Percentiles rank a stretch among this genome's conserved stretches.
Evolutionary conservation across 2,888 invertebrate species (phyloP).

Genomic region (Anagyrus pseudococci): DNA sequence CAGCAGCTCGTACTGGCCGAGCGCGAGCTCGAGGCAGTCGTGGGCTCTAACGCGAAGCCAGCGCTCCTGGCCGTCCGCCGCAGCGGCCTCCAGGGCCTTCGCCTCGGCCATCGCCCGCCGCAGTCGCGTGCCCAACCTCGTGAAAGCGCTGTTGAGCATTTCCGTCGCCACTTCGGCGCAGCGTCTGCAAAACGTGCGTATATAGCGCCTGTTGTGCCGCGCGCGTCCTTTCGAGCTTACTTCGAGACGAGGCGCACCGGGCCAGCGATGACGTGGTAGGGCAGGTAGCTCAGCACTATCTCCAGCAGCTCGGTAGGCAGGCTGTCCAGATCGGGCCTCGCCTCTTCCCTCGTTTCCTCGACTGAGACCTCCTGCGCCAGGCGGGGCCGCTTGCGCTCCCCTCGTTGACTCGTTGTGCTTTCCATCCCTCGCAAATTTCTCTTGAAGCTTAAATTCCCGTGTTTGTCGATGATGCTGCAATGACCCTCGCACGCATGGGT

Average conservation of each 20-base stretch:
- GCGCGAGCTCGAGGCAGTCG: conserved; percentile 50
- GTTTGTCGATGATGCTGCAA: too few species aligned
- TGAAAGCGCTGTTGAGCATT: conserved; percentile 54
- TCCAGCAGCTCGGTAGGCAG: conserved; percentile 57
- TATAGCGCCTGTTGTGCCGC: background rate
- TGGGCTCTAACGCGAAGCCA: conserved; percentile 43
- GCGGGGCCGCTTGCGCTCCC: too few species aligned
- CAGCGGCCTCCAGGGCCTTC: conserved; percentile 35
- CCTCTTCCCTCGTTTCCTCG: too few species aligned
- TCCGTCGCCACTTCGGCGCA: conserved; percentile 50
- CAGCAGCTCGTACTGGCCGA: conserved; percentile 53
- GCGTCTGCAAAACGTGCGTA: conserved; percentile 27
- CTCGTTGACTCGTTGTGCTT: too few species aligned
- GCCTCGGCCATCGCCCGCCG: conserved; percentile 42
- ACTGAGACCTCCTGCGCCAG: too few species aligned
- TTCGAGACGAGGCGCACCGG: conserved; percentile 55
- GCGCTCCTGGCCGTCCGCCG: conserved; percentile 40
- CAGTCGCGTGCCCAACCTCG: conserved; percentile 47
- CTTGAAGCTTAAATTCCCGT: too few species aligned
- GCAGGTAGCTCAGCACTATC: conserved; percentile 51
- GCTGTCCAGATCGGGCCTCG: too few species aligned
- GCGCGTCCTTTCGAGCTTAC: conserved; percentile 38
- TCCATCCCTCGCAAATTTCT: too few species aligned
- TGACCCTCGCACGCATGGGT: too few species aligned
- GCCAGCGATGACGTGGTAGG: conserved; percentile 50